Base-by-base conservation (phyloP, 2,113 vertebrate species). In the Paramisgurnus dabryanus region DNA sequence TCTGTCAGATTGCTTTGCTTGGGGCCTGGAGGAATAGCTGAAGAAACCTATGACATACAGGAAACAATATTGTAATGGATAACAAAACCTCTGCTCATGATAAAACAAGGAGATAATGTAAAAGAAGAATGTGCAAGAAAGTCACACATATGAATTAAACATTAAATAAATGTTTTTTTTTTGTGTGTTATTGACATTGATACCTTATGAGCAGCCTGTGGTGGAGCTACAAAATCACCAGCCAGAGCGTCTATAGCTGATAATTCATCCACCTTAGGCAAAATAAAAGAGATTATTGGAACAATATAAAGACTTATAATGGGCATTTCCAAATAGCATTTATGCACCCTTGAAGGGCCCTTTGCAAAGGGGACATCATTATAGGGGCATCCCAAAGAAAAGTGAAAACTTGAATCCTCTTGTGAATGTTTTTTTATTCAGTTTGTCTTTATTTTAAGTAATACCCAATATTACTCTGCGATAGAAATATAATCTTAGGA, bases 181-280 rank as follows among this genome's bases (percentile, higher is more conserved):
- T n/a, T n/a, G n/a, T 7, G 17, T 7, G 15, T 57, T 15, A 57
- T n/a, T n/a, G 53, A n/a, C 12, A 61, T 15, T 55, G 50, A 69
- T 43, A 69, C 73, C 77, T 86, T 67, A 50, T 65, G 43, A 34
- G 58, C 41, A 53, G 82, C 55, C 22, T 79, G 18, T 34, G 67
- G 3, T 1, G 85, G 67, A 45, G 78, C 66, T 13, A 85, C 83
- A 60, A 88, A 85, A 68, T 86, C 86, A 11, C 60, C 22, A 15
- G 76, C 47, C 49, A 83, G 78, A 45, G 57, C 58, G 41, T 87
- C 86, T 40, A 85, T 45, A 15, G 86, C 82, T 55, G 70, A 50
- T 0, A 78, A 10, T 4, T 83, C 79, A 7, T 86, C 85, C 18
- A 67, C 67, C 63, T 76, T 45, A 13, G 66, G 18, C 82, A 71